phyloP scores from a whole-genome alignment of 53 echinoderm and acorn worm genomes.

The Antedon mediterranea region DNA sequence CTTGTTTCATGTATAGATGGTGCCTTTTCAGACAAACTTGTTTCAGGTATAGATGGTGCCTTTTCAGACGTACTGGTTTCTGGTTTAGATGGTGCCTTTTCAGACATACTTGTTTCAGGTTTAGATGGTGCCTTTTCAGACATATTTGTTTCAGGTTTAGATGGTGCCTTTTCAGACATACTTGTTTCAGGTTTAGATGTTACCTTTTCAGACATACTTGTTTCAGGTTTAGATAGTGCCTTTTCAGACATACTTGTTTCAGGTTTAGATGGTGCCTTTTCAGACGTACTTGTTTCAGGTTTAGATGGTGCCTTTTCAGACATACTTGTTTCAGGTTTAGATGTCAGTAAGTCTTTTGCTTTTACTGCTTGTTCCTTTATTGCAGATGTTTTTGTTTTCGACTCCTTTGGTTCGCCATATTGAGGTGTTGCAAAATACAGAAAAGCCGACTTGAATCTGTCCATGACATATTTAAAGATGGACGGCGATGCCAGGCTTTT shows the following conservation, averaged over 20 bases:
- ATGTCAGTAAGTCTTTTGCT: neutral
- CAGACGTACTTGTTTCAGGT: no score
- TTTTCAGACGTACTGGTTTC: no score
- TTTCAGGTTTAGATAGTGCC: neutral
- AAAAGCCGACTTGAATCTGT: constrained; percentile 64
- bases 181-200: no score
- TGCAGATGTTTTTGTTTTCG: neutral
- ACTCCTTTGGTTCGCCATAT: constrained; percentile 2
- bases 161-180: no score
- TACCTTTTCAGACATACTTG: no score
- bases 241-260: neutral
- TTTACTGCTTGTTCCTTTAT: neutral
- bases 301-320: no score
- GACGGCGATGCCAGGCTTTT: constrained; percentile 58
- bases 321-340: neutral
- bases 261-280: neutral
- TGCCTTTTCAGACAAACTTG: no score
- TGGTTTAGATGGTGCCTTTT: no score
- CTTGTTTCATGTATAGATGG: no score
- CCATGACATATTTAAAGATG: constrained; percentile 78
- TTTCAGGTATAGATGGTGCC: no score
- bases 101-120: no score
- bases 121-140: neutral
- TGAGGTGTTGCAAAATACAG: constrained; percentile 70
- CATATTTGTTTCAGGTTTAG: neutral